Evolutionary conservation across 2,797 vertebrate genomes (phyloP).

Genomic region (Ispidina picta): DNA sequence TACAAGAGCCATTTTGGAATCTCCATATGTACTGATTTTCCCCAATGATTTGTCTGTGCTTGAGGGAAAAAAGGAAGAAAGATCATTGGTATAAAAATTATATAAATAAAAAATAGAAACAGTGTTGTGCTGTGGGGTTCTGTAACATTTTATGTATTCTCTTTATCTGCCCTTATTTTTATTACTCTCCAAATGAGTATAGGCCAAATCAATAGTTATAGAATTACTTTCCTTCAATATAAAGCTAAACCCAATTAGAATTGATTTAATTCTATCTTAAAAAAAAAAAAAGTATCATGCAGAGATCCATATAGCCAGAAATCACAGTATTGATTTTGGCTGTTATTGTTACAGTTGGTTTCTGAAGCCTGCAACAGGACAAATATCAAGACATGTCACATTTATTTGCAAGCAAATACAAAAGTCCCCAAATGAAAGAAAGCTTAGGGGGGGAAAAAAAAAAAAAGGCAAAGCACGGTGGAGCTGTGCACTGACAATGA

Average conservation of each 20-base stretch:
- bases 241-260: constrained; percentile 88
- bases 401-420: constrained; percentile 83
- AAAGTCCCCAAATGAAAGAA: constrained; percentile 80
- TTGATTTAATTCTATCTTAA: constrained; percentile 89
- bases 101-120: constrained; percentile 76
- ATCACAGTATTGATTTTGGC: constrained; percentile 86
- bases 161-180: constrained; percentile 90
- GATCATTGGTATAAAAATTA: constrained; percentile 71
- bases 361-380: constrained; percentile 75
- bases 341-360: constrained; percentile 84
- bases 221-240: constrained; percentile 94
- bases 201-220: constrained; percentile 90
- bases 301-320: constrained; percentile 81
- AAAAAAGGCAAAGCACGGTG: constrained; percentile 37
- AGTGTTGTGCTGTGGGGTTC: constrained; percentile 60
- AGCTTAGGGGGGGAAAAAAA: constrained; percentile 48
- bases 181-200: constrained; percentile 86
- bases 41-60: constrained; percentile 51
- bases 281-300: constrained; percentile 78
- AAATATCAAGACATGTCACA: constrained; percentile 78
- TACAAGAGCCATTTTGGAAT: constrained; percentile 68
- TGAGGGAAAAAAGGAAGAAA: constrained; percentile 63
- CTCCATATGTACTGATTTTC: constrained; percentile 46
- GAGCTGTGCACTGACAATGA: constrained; percentile 91
- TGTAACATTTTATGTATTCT: constrained; percentile 87